Percentiles rank a stretch among this genome's conserved stretches.
phyloP scores from a whole-genome alignment of 2,888 invertebrate genomes.

The Drosophila quinaria region DNA sequence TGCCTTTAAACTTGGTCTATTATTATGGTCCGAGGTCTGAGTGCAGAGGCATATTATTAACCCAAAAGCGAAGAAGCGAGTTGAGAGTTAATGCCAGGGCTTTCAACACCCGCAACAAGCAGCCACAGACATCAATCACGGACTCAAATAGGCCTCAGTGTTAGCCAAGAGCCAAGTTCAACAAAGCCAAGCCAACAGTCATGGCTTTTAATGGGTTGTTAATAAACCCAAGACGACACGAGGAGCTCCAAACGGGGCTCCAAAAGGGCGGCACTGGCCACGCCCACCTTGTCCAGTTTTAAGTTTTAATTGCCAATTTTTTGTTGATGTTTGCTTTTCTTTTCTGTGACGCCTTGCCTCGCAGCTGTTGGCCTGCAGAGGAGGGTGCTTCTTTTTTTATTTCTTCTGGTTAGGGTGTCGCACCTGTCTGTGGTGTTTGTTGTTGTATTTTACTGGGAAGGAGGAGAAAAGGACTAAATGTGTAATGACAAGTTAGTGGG shows the following conservation, averaged over 20 bases:
- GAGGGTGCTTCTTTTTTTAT: background rate
- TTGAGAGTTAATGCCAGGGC: slow-evolving; percentile 50
- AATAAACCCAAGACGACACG: slow-evolving; percentile 53
- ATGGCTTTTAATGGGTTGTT: slow-evolving; percentile 82
- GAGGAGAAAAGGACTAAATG: slow-evolving; percentile 52
- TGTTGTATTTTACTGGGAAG: slow-evolving; percentile 30
- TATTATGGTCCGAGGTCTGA: slow-evolving; percentile 36
- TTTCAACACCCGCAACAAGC: slow-evolving; percentile 76
- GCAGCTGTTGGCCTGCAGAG: slow-evolving; percentile 22
- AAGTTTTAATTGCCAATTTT: slow-evolving; percentile 56
- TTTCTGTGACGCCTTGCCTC: slow-evolving; percentile 16
- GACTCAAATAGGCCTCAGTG: slow-evolving; percentile 61
- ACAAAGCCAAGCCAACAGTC: slow-evolving; percentile 80
- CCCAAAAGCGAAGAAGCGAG: slow-evolving; percentile 20
- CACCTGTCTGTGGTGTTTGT: slow-evolving; percentile 51
- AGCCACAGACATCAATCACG: slow-evolving; percentile 71
- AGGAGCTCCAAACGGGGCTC: slow-evolving; percentile 8
- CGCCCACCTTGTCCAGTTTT: slow-evolving; percentile 21
- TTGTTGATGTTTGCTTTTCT: slow-evolving; percentile 19
- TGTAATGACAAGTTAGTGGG: slow-evolving; percentile 76
- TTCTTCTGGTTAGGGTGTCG: slow-evolving; percentile 12
- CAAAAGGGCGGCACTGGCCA: slow-evolving; percentile 11
- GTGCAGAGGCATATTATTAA: slow-evolving; percentile 61
- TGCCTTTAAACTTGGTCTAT: slow-evolving; percentile 60
- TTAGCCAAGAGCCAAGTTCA: slow-evolving; percentile 31